Conservation (phyloP, 2,797 vertebrate genomes). For the Delichon dasypus region DNA sequence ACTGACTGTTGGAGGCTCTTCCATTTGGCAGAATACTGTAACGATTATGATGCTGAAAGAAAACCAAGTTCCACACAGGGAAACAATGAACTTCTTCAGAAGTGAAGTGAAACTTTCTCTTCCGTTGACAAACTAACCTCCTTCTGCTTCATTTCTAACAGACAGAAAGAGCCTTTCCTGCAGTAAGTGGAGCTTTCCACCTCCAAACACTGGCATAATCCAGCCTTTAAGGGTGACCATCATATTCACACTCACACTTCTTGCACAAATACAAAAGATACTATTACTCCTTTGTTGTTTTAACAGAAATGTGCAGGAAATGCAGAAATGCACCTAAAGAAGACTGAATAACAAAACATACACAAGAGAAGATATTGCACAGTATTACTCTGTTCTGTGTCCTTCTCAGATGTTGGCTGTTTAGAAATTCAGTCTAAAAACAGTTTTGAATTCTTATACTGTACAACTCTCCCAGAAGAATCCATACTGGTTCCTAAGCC, state of each 20-base stretch:
- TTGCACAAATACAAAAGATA: not conserved
- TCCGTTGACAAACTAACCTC: not conserved
- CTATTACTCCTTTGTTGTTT: not conserved
- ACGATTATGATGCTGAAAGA: not conserved
- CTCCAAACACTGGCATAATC: rapidly evolving
- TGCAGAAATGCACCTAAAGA: not conserved
- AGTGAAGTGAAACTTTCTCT: slow-evolving; percentile 23
- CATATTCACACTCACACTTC: not conserved
- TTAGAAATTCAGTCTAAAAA: not conserved
- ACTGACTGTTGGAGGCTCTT: not conserved
- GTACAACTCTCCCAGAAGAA: not conserved
- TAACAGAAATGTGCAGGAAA: not conserved
- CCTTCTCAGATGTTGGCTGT: not conserved
- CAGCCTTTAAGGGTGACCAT: not conserved
- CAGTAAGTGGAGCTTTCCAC: not conserved
- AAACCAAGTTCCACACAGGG: not conserved
- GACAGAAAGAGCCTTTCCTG: not conserved
- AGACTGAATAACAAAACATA: not conserved
- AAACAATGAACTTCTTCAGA: not conserved
- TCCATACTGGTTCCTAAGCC: not conserved
- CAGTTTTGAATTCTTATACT: not conserved
- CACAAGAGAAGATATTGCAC: not conserved
- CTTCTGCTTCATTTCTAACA: not conserved
- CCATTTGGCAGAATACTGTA: not conserved
- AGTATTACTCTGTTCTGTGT: not conserved